Percentiles rank a stretch among this genome's conserved stretches.
phyloP scores from a whole-genome alignment of 2,113 vertebrate genomes.

The Daubentonia madagascariensis region DNA sequence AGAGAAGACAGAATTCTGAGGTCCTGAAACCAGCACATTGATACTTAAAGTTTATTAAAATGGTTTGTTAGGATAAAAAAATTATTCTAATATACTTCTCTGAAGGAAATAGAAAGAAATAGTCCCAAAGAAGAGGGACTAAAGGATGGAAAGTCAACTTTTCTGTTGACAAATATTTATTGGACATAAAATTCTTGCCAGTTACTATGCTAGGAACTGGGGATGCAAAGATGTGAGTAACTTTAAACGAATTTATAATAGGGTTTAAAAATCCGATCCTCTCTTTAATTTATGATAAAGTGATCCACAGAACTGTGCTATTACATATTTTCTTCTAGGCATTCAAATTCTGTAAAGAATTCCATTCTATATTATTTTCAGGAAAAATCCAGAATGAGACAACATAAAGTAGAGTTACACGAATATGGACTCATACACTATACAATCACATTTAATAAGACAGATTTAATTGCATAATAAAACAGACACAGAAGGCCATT shows the following conservation, averaged over 20 bases:
- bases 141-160: background rate
- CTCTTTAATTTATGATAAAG: constrained; percentile 15
- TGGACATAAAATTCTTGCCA: constrained; percentile 13
- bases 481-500: constrained; percentile 5
- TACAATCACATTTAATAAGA: constrained; percentile 16
- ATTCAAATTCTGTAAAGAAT: constrained; percentile 20
- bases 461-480: background rate
- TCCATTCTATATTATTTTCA: constrained; percentile 34
- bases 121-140: background rate
- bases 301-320: background rate
- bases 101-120: background rate
- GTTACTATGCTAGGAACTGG: background rate
- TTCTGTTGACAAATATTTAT: background rate
- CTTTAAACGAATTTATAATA: background rate
- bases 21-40: background rate
- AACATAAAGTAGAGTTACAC: background rate
- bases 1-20: background rate
- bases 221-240: background rate
- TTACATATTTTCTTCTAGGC: background rate
- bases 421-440: background rate
- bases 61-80: background rate
- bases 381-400: constrained; percentile 9
- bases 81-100: background rate
- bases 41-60: constrained; percentile 19
- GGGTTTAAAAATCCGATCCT: constrained; percentile 14